phyloP scores from a whole-genome alignment of 2,113 vertebrate genomes.

The Blennius ocellaris region DNA sequence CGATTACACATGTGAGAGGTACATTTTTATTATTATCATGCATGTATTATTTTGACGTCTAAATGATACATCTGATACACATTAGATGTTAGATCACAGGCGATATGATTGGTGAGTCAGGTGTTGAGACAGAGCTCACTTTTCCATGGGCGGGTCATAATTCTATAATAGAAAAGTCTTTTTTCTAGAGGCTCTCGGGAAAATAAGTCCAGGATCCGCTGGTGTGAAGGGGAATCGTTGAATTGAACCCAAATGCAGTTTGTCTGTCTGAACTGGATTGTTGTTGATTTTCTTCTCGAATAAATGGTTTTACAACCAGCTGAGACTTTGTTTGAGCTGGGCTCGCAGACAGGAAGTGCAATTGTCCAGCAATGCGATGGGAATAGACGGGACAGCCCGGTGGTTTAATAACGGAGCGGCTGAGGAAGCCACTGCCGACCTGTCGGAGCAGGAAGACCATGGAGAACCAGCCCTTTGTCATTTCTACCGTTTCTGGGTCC shows the following conservation, averaged over 20 bases:
- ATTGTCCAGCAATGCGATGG: not conserved
- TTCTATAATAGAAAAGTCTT: too few species aligned
- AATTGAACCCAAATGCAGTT: slow-evolving; percentile 8
- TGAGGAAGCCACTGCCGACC: slow-evolving; percentile 32
- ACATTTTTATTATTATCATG: too few species aligned
- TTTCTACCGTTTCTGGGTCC: too few species aligned
- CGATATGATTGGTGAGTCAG: too few species aligned
- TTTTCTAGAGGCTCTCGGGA: too few species aligned
- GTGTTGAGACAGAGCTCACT: too few species aligned
- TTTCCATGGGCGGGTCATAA: too few species aligned
- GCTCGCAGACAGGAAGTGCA: slow-evolving; percentile 40
- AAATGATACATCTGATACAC: too few species aligned
- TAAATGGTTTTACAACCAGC: slow-evolving; percentile 32
- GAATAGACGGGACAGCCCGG: slow-evolving; percentile 4
- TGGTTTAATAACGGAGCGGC: slow-evolving; percentile 16
- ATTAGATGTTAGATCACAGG: too few species aligned
- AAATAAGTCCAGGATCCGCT: too few species aligned
- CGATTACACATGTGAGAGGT: too few species aligned
- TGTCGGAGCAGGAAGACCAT: slow-evolving; percentile 11
- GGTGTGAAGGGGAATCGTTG: not conserved
- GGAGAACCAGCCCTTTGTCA: not conserved
- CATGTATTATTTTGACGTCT: too few species aligned
- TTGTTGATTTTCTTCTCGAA: slow-evolving; percentile 20
- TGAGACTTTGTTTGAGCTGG: not conserved
- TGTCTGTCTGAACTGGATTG: slow-evolving; percentile 20